Base-by-base conservation (phyloP, 2,888 invertebrate genomes). In the Machimus atricapillus region DNA sequence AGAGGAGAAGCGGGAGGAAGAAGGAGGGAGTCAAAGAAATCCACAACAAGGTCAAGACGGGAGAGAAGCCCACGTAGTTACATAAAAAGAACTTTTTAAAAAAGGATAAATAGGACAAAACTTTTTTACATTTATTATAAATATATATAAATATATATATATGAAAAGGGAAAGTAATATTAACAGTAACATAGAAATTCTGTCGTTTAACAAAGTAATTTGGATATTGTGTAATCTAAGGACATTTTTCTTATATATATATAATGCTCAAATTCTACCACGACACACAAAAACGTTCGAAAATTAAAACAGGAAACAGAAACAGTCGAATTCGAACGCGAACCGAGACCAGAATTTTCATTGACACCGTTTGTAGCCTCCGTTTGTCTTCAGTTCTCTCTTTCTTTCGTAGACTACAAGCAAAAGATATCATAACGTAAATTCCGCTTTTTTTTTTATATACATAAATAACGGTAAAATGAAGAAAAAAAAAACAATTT, bases 201-300 rank as follows among this genome's bases (percentile, higher is more conserved):
- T 74, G 73, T 85, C 66, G 82, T 82, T 82, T 19, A 82, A 19
- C 52, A 82, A 52, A 46, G 66, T 79, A 34, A 73, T 85, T 85
- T 74, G 73, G 46, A 85, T 85, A 74, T 66, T 85, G 73, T 85
- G 46, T 85, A 85, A 31, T 74, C 23, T 73, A 85, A 85, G 85
- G 66, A 85, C 46, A 19, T 85, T 85, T 34, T 46, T 85, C 46
- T 43, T 43, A 73, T 16, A 74, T 73, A 74, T 73, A 56, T 66
- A 66, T 66, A 66, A 85, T 85, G 85, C 85, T 85, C 85, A 85
- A 85, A 85, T 74, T 74, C 85, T 74, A 46, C 27, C 46, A 85
- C 66, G 27, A 66, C 66, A 66, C 9, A 40, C 23, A 27, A 66
- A 14, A 23, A 27, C 66, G 66, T 66, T 66, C 66, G 66, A 66